Conservation (phyloP, 1,140 invertebrate species). For the Agrilus planipennis region DNA sequence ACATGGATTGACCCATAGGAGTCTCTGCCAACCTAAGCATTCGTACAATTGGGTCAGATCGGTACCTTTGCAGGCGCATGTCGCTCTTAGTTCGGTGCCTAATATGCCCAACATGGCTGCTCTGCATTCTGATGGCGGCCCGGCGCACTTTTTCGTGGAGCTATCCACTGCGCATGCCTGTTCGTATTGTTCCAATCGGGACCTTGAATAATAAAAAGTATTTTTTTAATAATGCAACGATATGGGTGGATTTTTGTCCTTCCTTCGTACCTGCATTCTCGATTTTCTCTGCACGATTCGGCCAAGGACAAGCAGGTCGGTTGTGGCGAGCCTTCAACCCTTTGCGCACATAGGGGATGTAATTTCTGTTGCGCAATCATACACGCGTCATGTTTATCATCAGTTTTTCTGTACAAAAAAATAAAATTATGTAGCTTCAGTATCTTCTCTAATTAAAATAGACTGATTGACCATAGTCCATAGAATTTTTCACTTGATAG, state of each 20-base stretch:
- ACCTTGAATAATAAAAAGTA: no score
- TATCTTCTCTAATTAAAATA: not conserved
- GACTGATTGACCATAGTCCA: no score
- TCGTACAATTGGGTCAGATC: constrained; percentile 72
- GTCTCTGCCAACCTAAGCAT: constrained; percentile 76
- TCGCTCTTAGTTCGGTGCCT: constrained; percentile 69
- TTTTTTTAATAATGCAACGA: constrained; percentile 18
- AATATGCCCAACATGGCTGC: constrained; percentile 73
- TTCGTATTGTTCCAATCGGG: constrained; percentile 72
- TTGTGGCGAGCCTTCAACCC: constrained; percentile 54
- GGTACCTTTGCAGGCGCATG: constrained; percentile 73
- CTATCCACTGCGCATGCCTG: constrained; percentile 82
- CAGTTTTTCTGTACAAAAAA: constrained; percentile 57
- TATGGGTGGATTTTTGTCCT: constrained; percentile 1
- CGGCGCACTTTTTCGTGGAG: constrained; percentile 79
- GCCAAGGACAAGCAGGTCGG: constrained; percentile 73
- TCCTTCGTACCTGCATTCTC: constrained; percentile 50
- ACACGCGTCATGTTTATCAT: constrained; percentile 69
- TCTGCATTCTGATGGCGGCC: constrained; percentile 63
- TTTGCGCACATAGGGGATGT: constrained; percentile 75
- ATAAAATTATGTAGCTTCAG: constrained; percentile 5
- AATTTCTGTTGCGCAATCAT: constrained; percentile 77
- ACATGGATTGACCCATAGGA: constrained; percentile 86
- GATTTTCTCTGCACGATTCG: constrained; percentile 61
- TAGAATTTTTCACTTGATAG: no score